These are phyloP conservation scores for Anthrax anthrax DNA, from an alignment of 2,888 invertebrate species.

Conservation along the genomic window DNA sequence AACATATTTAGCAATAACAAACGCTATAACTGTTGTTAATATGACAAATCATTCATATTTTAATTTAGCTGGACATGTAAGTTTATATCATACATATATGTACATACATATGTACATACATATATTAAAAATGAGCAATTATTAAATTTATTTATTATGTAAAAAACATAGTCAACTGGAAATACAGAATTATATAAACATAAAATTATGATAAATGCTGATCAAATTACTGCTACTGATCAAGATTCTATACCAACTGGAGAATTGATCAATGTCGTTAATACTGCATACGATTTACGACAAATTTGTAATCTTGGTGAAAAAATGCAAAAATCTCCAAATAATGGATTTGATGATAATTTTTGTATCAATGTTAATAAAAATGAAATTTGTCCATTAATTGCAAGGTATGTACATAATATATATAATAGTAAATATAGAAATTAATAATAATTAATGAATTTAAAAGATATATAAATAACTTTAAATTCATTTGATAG, in stretches of 20 bases:
- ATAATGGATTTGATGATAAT: conserved; percentile 71
- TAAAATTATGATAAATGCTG: conserved; percentile 56
- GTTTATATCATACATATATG: conserved; percentile 3
- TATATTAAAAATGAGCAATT: neutral
- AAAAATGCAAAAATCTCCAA: conserved; percentile 48
- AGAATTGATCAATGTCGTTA: conserved; percentile 48
- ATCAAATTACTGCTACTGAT: conserved; percentile 58
- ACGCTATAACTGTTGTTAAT: conserved; percentile 70
- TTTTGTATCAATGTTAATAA: conserved; percentile 46
- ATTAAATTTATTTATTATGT: neutral
- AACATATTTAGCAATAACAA: conserved; percentile 58
- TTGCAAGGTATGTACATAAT: conserved; percentile 53
- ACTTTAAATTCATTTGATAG: conserved; percentile 31
- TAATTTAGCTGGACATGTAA: conserved; percentile 74
- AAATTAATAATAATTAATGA: too few species aligned
- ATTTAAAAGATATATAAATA: too few species aligned
- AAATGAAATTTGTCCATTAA: conserved; percentile 16
- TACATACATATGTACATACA: too few species aligned
- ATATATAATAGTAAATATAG: conserved; percentile 11
- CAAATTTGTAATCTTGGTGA: conserved; percentile 47
- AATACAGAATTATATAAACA: conserved; percentile 51
- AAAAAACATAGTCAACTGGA: conserved; percentile 41
- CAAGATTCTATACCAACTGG: conserved; percentile 60
- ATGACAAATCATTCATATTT: conserved; percentile 82
- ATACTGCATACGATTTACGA: conserved; percentile 60